phyloP scores from a whole-genome alignment of 2,113 vertebrate species.

The Tinamus guttatus region DNA sequence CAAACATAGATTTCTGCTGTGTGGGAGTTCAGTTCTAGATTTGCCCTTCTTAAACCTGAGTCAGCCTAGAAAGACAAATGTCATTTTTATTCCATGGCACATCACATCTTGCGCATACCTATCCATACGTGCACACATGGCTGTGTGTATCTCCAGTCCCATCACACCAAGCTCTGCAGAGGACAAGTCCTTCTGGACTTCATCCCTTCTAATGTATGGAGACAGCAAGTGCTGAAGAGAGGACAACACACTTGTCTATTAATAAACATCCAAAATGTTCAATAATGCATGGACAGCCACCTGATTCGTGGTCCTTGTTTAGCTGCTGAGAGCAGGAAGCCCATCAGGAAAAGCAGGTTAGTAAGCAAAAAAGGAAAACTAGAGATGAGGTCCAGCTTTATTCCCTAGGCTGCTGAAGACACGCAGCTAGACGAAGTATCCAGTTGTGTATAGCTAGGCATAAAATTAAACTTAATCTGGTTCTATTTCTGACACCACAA shows the following conservation, averaged over 20 bases:
- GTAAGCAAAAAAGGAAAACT: constrained; percentile 39
- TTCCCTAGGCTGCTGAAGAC: background rate
- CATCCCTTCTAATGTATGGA: constrained; percentile 17
- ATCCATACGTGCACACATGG: background rate
- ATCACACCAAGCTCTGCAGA: background rate
- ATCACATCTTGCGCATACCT: background rate
- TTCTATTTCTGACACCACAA: background rate
- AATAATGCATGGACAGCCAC: constrained; percentile 38
- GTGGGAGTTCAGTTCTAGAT: background rate
- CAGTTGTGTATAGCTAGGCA: background rate
- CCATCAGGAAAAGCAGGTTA: constrained; percentile 20
- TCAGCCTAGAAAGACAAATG: background rate
- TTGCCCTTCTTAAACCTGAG: background rate
- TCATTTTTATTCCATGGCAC: background rate
- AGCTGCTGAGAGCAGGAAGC: background rate
- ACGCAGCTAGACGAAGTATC: background rate
- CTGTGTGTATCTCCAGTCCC: background rate
- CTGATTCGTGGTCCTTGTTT: background rate
- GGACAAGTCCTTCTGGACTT: background rate
- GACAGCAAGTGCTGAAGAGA: constrained; percentile 52
- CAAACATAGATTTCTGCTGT: background rate
- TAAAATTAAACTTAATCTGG: constrained; percentile 20
- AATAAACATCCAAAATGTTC: constrained; percentile 60
- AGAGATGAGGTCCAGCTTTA: background rate
- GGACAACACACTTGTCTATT: constrained; percentile 42